A percentile compares a stretch with the other conserved stretches of the same genome.
Conservation (phyloP, 2,797 vertebrate species). For the Hipposideros larvatus region DNA sequence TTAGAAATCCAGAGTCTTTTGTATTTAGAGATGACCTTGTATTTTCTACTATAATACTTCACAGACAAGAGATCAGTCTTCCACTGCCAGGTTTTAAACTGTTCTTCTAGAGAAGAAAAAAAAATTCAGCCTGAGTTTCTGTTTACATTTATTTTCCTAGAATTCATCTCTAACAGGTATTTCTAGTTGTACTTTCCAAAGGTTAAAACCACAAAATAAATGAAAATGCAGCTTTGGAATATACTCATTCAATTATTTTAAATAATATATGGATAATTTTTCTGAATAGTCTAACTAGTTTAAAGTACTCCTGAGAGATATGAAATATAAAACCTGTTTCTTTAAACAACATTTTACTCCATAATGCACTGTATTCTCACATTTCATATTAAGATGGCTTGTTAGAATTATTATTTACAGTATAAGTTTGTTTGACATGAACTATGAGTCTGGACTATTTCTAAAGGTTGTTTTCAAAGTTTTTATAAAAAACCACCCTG, state of each 20-base stretch:
- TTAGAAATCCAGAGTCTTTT: constrained; percentile 66
- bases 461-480: constrained; percentile 48
- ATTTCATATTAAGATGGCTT: constrained; percentile 27
- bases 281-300: constrained; percentile 49
- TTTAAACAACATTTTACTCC: constrained; percentile 51
- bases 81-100: constrained; percentile 59
- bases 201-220: constrained; percentile 62
- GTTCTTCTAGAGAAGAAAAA: constrained; percentile 73
- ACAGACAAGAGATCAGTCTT: constrained; percentile 55
- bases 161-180: constrained; percentile 65
- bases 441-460: constrained; percentile 47
- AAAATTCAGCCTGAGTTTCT: constrained; percentile 69
- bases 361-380: background rate
- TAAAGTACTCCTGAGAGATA: constrained; percentile 46
- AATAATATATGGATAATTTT: constrained; percentile 46
- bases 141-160: constrained; percentile 75
- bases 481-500: constrained; percentile 13
- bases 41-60: constrained; percentile 66
- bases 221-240: constrained; percentile 21
- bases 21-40: constrained; percentile 33
- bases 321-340: constrained; percentile 59
- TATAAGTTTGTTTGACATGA: constrained; percentile 46
- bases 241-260: constrained; percentile 1
- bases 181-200: constrained; percentile 49
- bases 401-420: constrained; percentile 64